Base-by-base conservation (phyloP, 2,113 vertebrate species). In the Egretta garzetta region DNA sequence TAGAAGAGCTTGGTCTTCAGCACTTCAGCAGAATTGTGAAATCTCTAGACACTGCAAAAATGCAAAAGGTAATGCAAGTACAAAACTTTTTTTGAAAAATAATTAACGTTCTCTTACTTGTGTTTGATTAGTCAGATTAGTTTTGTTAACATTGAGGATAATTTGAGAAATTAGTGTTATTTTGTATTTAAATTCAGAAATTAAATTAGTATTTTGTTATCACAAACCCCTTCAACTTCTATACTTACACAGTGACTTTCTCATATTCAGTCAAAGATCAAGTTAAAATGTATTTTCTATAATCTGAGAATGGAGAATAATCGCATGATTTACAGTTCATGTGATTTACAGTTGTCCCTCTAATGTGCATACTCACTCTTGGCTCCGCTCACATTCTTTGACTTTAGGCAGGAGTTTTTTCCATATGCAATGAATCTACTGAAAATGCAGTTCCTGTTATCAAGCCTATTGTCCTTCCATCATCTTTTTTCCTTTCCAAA, bases 1-100 rank as follows among this genome's bases (percentile, higher is more conserved):
- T 99, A 24, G 98, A 99, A 73, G 98, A 99, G 52, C 97, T 99
- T 1, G 99, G 99, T 94, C 77, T 99, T 79, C 97, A 96, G 68
- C 35, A 63, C 64, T 99, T 99, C 95, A 94, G 97, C 43, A 98
- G 84, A 97, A 98, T 99, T 64, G 64, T 99, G 84, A 99, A 95
- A 95, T 99, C 98, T 59, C 98, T 99, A 95, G 98, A 99, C 20
- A 19, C 35, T 39, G 90, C 86, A 90, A 99, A 99, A 96, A 99
- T 99, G 94, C 91, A 97, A 91, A 98, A 98, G 97, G 99, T 99
- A 97, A 98, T 97, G 74, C 71, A 72, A 83, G 50, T 71, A 74
- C 28, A 83, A 45, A 43, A 53, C 6, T 49, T 50, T 70, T 72
- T 76, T 2, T 0, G 6, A 72, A 45, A 62, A 75, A 49, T 41